These are phyloP conservation scores for Entomyzon cyanotis DNA, from an alignment of 2,113 vertebrate genomes.

Conservation along the genomic window DNA sequence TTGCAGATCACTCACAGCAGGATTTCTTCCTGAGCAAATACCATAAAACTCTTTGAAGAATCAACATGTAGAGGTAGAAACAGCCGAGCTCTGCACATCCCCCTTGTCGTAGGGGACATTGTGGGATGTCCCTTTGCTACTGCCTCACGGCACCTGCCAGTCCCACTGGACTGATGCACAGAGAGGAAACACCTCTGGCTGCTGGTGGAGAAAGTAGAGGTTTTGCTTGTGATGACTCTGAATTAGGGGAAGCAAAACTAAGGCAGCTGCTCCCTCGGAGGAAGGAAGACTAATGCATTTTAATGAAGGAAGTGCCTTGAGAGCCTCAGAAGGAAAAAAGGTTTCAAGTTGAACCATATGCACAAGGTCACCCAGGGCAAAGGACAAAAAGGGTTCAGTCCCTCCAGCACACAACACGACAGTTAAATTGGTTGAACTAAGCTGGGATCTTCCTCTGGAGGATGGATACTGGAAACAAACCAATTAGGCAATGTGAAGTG, in stretches of 20 bases:
- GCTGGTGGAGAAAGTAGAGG: neutral
- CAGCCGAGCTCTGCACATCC: fast-evolving
- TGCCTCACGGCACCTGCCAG: neutral
- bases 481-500: neutral
- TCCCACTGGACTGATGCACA: neutral
- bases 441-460: neutral
- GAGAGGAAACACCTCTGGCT: neutral
- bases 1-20: neutral
- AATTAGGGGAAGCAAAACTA: neutral
- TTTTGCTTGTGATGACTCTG: neutral
- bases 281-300: neutral
- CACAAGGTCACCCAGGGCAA: neutral
- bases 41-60: neutral
- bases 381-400: neutral
- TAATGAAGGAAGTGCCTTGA: neutral
- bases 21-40: neutral
- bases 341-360: neutral
- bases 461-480: neutral
- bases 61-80: neutral
- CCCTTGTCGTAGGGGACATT: fast-evolving
- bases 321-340: neutral
- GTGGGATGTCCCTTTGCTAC: fast-evolving
- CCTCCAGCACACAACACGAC: neutral
- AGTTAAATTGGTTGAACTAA: neutral
- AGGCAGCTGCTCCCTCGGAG: neutral